Base-by-base conservation (phyloP, 2,113 vertebrate species). In the Sylvilagus bachmani region DNA sequence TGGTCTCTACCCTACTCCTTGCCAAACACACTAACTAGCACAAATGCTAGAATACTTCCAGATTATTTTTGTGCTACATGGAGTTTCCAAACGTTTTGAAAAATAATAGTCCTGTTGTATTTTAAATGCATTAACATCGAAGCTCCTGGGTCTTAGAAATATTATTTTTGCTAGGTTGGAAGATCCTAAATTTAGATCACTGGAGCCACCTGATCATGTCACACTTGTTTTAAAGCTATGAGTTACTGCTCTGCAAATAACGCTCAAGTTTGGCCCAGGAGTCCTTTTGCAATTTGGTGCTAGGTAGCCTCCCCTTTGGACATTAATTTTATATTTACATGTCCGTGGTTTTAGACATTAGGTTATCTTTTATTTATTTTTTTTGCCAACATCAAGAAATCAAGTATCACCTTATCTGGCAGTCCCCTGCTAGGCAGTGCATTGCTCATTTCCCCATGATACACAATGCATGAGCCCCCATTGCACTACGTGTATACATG, bases 101-200 rank as follows among this genome's bases (percentile, higher is more conserved):
- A 19, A 58, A 17, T 44, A 44, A 49, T 7, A 36, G 3, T 14
- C 16, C 25, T 7, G 5, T 62, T 64, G 8, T 38, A 4, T 17
- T 49, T 27, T 64, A 79, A 86, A 64, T 44, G 14, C n/a, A 80
- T 33, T 70, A 21, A 29, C 80, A 71, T 3, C 0, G 16, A 78
- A 69, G 73, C 4, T 91, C 17, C 17, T 6, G 24, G 33, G 7
- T 91, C 58, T 94, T 70, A 53, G 67, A 93, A 93, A 87, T 66
- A 84, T 10, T 77, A 5, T 71, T 83, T 55, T 73, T 11, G 8
- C 1, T n/a, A 75, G 38, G 25, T 29, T 79, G n/a, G 62, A n/a
- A 51, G 7, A 6, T 84, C 31, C 7, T 53, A 81, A 61, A 33
- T 74, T 73, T 69, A 53, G 64, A 79, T 74, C 38, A 31, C 0